Base-by-base conservation (phyloP, 2,888 invertebrate genomes). In the Altica lythri region DNA sequence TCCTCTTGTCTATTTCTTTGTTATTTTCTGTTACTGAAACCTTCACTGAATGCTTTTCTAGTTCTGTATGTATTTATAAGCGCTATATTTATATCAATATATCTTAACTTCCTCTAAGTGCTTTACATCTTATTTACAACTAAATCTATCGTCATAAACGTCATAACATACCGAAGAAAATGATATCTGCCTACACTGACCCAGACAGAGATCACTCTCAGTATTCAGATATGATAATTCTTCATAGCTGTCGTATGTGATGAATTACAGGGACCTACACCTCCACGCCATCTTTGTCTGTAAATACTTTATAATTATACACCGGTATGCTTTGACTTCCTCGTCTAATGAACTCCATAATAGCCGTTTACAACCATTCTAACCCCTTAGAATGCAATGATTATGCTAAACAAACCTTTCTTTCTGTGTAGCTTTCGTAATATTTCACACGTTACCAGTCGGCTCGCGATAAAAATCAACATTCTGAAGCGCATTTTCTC, bases 271-370 rank as follows among this genome's bases (percentile, higher is more conserved):
- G 70, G 69, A 65, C 71, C 68, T 70, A 72, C 75, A 72, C 74
- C 74, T 72, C 72, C 71, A 66, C 70, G 66, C 67, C 67, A 69
- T 66, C 67, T 66, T 66, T 64, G 67, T 66, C 70, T 67, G 73
- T 77, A 77, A 77, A 77, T 75, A 75, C 75, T 76, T 77, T 76
- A 76, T 77, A 77, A 77, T 77, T 77, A 77, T 72, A 75, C 68
- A 70, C 73, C 76, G 76, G 75, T 64, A 63, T 63, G 69, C 75
- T 76, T 76, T 75, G 74, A 75, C 74, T 72, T 66, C 62, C 52
- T 57, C 63, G 68, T 68, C 72, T 75, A 75, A 76, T 75, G 75
- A 74, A 74, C 67, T 66, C 62, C 66, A 66, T 76, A 75, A 75
- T 75, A 71, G 70, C 67, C 70, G 57, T 57, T 61, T 53, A 51